phyloP scores from a whole-genome alignment of 2,113 vertebrate genomes.

The Microcebus murinus region DNA sequence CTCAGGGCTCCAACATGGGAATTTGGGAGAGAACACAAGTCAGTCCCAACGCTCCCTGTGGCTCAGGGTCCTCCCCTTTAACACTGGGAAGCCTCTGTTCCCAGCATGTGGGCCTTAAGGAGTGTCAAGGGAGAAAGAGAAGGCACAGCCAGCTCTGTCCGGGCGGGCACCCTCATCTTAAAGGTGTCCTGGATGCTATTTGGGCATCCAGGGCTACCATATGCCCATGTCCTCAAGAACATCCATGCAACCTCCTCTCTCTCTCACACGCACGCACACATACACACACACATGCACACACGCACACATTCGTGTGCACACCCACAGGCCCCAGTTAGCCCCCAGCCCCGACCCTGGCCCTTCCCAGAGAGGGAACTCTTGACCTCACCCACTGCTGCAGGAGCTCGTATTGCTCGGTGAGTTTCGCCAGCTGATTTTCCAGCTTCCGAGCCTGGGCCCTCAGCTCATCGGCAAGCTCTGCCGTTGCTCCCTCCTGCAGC shows the following conservation, averaged over 20 bases:
- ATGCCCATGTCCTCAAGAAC: fast-evolving
- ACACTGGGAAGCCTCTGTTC: neutral
- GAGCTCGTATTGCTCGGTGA: fast-evolving
- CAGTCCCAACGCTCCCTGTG: neutral
- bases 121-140: neutral
- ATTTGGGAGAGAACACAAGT: neutral
- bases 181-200: fast-evolving
- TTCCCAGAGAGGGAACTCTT: neutral
- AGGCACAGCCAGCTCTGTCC: neutral
- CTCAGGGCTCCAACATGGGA: neutral
- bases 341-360: fast-evolving
- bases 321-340: fast-evolving
- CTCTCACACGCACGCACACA: neutral
- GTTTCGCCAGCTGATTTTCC: neutral
- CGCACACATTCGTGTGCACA: neutral
- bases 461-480: neutral
- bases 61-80: neutral
- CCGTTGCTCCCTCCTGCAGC: neutral
- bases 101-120: neutral
- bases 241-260: too few species aligned
- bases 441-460: neutral
- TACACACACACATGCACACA: neutral
- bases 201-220: neutral
- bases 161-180: fast-evolving
- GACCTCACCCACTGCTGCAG: constrained; percentile 21